phyloP scores from a whole-genome alignment of 1,140 invertebrate species.

The Neodiprion pinetum region DNA sequence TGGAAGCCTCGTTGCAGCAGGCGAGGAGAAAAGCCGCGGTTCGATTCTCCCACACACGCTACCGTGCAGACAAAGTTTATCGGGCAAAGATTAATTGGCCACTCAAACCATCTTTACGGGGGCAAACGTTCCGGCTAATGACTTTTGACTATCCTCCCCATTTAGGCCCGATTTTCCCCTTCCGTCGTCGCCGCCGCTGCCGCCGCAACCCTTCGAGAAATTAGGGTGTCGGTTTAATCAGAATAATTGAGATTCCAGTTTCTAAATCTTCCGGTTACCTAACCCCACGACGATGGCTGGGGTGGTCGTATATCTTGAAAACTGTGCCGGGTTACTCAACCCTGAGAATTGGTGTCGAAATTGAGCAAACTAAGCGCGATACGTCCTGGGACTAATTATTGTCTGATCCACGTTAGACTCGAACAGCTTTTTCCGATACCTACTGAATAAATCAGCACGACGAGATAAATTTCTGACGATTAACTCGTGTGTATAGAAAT shows the following conservation, averaged over 20 bases:
- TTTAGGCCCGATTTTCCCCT: slow-evolving; percentile 1
- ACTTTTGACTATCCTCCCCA: slow-evolving; percentile 1
- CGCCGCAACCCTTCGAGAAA: background rate
- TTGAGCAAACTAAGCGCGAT: background rate
- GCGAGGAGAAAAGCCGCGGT: too few species aligned
- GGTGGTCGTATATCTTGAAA: slow-evolving; percentile 13
- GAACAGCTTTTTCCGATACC: too few species aligned
- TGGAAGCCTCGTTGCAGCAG: background rate
- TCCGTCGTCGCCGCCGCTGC: slow-evolving; percentile 14
- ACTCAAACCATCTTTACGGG: slow-evolving; percentile 7
- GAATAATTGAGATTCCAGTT: slow-evolving; percentile 46
- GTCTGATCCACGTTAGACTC: too few species aligned
- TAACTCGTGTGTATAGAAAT: background rate
- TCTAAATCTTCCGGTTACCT: slow-evolving; percentile 11
- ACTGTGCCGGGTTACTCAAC: background rate
- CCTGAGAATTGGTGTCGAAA: background rate
- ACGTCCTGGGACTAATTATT: background rate
- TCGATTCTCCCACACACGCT: slow-evolving; percentile 7
- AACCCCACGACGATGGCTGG: background rate
- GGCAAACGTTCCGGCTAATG: slow-evolving; percentile 1
- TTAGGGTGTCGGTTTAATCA: slow-evolving; percentile 28
- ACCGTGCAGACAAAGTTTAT: slow-evolving; percentile 9
- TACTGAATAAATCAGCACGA: too few species aligned
- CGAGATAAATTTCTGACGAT: too few species aligned
- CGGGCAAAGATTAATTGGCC: background rate